Conservation (phyloP, 2,113 vertebrate genomes). For the Pelecanoides urinatrix region DNA sequence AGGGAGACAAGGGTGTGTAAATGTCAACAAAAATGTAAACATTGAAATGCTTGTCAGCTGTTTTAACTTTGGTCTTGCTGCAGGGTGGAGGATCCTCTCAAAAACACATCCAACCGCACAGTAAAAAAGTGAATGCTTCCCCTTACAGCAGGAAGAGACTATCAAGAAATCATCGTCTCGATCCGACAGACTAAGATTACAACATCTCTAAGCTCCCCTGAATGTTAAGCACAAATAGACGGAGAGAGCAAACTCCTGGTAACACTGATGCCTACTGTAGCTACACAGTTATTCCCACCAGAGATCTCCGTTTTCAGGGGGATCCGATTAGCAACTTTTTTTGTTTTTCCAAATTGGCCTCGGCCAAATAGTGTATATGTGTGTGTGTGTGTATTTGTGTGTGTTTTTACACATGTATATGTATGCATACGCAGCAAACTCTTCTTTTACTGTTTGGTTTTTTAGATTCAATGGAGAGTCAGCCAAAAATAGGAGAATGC, state of each 20-base stretch:
- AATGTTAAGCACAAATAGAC: background rate
- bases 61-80: background rate
- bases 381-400: background rate
- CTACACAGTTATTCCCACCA: background rate
- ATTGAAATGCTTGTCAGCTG: background rate
- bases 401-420: fast-evolving
- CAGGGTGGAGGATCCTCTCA: background rate
- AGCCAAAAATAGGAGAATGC: background rate
- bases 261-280: background rate
- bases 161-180: background rate
- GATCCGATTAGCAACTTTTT: background rate
- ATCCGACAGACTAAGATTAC: background rate
- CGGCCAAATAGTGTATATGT: background rate
- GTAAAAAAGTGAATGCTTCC: background rate
- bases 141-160: background rate
- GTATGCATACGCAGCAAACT: background rate
- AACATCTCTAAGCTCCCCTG: background rate
- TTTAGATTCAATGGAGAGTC: background rate
- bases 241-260: background rate
- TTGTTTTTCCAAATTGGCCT: background rate
- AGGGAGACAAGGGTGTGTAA: background rate
- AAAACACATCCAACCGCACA: background rate
- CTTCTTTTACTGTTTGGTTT: background rate
- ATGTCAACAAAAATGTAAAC: background rate
- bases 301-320: background rate